phyloP scores from a whole-genome alignment of 2,113 vertebrate species.

The Cynopterus brachyotis region DNA sequence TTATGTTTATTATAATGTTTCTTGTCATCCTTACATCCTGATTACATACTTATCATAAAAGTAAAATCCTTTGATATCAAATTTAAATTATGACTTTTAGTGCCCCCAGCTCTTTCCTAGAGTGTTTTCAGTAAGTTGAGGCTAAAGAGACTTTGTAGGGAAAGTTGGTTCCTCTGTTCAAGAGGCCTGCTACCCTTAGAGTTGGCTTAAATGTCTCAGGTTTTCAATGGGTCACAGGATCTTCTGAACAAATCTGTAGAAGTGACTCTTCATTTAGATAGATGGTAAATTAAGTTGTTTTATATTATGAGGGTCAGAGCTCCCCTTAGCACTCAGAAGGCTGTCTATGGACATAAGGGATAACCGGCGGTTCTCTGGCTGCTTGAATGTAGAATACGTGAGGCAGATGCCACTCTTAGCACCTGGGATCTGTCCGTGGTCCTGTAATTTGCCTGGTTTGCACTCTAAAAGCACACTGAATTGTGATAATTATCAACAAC shows the following conservation, averaged over 20 bases:
- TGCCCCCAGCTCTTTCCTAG: not conserved
- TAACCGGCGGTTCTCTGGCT: not conserved
- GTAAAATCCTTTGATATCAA: not conserved
- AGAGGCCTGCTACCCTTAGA: not conserved
- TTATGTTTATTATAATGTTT: not conserved
- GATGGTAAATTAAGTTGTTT: not conserved
- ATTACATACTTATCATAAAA: not conserved
- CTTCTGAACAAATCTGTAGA: not conserved
- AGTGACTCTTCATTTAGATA: not conserved
- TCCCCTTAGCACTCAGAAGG: not conserved
- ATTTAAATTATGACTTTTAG: not conserved
- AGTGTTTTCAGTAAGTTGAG: not conserved
- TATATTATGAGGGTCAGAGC: not conserved
- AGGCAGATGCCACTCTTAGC: rapidly evolving
- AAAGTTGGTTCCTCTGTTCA: not conserved
- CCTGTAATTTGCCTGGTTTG: not conserved
- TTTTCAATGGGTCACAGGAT: not conserved
- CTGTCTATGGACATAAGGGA: not conserved
- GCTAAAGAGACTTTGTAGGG: not conserved
- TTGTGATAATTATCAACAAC: not conserved
- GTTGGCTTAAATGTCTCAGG: not conserved
- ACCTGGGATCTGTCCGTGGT: conserved; percentile 52
- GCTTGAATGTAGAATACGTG: not conserved
- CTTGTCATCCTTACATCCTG: not conserved
- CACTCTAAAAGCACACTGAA: not conserved